Base-by-base conservation (phyloP, 64 coral and sea anemone species). In the Hydrozoanthus tunicans region DNA sequence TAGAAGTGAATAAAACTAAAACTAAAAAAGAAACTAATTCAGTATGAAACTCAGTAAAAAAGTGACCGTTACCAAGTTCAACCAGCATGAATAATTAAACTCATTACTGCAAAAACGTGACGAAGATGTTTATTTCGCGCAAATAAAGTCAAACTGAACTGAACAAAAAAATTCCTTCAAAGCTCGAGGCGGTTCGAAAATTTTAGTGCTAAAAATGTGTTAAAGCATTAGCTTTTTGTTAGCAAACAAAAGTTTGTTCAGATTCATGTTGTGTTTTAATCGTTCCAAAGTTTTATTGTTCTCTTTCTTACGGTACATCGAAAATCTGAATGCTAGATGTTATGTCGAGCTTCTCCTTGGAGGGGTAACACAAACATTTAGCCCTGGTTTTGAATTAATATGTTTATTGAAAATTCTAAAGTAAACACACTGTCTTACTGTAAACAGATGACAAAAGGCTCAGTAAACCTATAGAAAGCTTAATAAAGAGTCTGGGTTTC, bases 291-390 rank as follows among this genome's bases (percentile, higher is more conserved):
- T 62, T 51, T 23, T 81, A 32, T 81, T 81, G n/a, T 81, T 63
- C 57, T 81, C 51, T 4, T 58, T 81, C 59, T 4, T 5, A 14
- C 24, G 12, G 59, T 4, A 23, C 24, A 59, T 13, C 79, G 62
- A 81, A 26, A 63, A 11, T 61, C 32, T 63, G 23, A 63, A 25
- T 62, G 79, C 7, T 27, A 27, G 24, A 20, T 43, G 79, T 62
- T 25, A 81, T 60, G 59, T 57, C 11, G 20, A 81, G 24, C 27
- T 81, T 81, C 15, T 63, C 70, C 62, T 81, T 59, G 25, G 51
- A 81, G 79, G 79, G 79, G 79, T 81, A 62, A 81, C 58, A 62
- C 59, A 81, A 81, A 81, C 79, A 81, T 59, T 27, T 55, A 14
- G 56, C 17, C 43, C 58, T 81, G 79, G 60, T 63, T 81, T 81